Conservation (phyloP, 2,888 invertebrate genomes). For the Dendrolimus houi region DNA sequence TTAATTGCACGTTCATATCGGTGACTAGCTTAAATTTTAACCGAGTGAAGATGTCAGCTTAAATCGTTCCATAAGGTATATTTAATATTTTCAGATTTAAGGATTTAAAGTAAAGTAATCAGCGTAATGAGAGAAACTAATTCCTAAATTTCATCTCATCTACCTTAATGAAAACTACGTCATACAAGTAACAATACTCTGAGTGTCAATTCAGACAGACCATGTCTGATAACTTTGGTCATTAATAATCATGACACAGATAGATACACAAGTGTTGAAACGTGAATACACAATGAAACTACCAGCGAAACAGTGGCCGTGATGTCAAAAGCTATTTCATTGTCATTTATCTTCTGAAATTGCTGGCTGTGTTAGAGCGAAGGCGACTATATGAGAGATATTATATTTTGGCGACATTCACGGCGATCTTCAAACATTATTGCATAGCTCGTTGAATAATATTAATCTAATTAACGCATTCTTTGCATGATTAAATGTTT, state of each 20-base stretch:
- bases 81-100: too few species aligned
- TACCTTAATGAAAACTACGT: not conserved
- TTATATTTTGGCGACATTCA: not conserved
- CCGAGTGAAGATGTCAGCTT: too few species aligned
- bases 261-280: slow-evolving; percentile 9
- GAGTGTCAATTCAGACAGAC: not conserved
- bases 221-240: not conserved
- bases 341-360: slow-evolving; percentile 31
- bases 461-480: not conserved
- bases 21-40: too few species aligned
- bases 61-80: too few species aligned
- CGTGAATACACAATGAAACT: slow-evolving; percentile 15
- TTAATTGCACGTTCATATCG: too few species aligned
- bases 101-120: too few species aligned
- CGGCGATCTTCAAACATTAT: not conserved
- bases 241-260: not conserved
- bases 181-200: not conserved
- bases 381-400: not conserved
- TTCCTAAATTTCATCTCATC: not conserved
- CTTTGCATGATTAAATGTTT: not conserved
- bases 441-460: not conserved
- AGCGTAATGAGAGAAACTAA: too few species aligned
- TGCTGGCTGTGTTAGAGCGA: slow-evolving; percentile 7
- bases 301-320: slow-evolving; percentile 8
- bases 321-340: slow-evolving; percentile 15